Percentiles rank a stretch among this genome's conserved stretches.
These are phyloP conservation scores for Myotis myotis DNA, from an alignment of 2,797 vertebrate species.

Conservation along the genomic window DNA sequence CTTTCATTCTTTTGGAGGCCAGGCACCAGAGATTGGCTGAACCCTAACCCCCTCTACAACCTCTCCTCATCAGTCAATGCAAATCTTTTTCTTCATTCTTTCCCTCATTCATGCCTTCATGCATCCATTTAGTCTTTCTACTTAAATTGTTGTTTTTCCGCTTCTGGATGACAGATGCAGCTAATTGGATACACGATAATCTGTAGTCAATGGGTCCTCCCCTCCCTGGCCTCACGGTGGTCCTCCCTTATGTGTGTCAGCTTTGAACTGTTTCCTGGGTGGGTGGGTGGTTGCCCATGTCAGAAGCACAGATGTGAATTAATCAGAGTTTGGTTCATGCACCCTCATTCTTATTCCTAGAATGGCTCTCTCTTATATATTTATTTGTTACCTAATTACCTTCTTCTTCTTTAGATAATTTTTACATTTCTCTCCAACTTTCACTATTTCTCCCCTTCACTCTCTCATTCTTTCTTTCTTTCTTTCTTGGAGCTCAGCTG, in stretches of 20 bases:
- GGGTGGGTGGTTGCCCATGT: not conserved
- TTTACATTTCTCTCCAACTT: not conserved
- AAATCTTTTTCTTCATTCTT: not conserved
- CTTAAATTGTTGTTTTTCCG: not conserved
- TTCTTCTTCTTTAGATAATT: not conserved
- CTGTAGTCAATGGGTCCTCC: not conserved
- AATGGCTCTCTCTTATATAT: fast-evolving
- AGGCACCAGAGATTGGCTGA: not conserved
- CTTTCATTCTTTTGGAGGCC: not conserved
- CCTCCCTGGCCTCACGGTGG: not conserved
- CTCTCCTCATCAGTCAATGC: not conserved
- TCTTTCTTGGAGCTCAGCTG: not conserved
- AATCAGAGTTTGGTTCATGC: not conserved
- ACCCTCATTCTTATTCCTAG: not conserved
- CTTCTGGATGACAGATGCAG: conserved; percentile 1
- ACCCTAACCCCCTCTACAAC: not conserved
- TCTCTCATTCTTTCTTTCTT: no score
- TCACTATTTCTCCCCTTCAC: not conserved
- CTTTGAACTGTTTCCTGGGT: not conserved
- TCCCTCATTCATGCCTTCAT: not conserved
- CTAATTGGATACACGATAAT: not conserved
- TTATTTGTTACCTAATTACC: not conserved
- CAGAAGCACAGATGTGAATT: not conserved
- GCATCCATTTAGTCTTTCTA: not conserved
- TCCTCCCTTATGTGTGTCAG: not conserved